These are phyloP conservation scores for Tachina grossa DNA, from an alignment of 2,888 invertebrate genomes.

Conservation along the genomic window DNA sequence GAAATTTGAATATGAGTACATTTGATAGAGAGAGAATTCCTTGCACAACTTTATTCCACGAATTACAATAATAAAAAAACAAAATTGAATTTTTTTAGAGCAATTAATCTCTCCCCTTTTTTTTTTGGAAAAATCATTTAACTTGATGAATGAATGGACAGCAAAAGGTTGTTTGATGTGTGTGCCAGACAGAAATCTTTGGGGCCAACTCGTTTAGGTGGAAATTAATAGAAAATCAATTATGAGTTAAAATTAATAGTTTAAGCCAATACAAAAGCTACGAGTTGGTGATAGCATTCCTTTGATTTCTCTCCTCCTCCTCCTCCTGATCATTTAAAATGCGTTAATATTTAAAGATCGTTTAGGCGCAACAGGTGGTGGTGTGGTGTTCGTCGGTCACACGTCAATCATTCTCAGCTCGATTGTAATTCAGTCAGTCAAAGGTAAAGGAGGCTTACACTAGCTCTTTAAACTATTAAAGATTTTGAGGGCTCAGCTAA, in stretches of 20 bases:
- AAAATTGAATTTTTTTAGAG: conserved; percentile 11
- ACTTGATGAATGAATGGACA: conserved; percentile 21
- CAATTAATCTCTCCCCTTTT: conserved; percentile 58
- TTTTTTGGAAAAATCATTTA: conserved; percentile 44
- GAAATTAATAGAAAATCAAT: conserved; percentile 70
- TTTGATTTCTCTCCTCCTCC: not conserved
- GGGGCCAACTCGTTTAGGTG: conserved; percentile 57
- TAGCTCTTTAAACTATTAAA: conserved; percentile 5
- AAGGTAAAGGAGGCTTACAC: not conserved
- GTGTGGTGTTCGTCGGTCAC: conserved; percentile 25
- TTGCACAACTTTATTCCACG: conserved; percentile 45
- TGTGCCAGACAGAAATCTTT: conserved; percentile 47
- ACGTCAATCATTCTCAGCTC: conserved; percentile 31
- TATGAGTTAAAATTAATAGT: conserved; percentile 67
- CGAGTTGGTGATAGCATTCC: conserved; percentile 28
- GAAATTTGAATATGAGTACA: conserved; percentile 69
- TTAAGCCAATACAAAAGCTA: conserved; percentile 55
- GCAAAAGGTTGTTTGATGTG: not conserved
- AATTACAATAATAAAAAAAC: conserved; percentile 37
- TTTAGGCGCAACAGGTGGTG: conserved; percentile 42
- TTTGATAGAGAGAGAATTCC: conserved; percentile 1
- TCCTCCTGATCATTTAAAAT: not conserved
- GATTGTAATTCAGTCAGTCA: not conserved
- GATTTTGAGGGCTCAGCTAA: conserved; percentile 31
- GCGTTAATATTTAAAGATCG: conserved; percentile 30